Evolutionary conservation across 2,888 invertebrate species (phyloP).

Genomic region (Lamellibrachia columna): DNA sequence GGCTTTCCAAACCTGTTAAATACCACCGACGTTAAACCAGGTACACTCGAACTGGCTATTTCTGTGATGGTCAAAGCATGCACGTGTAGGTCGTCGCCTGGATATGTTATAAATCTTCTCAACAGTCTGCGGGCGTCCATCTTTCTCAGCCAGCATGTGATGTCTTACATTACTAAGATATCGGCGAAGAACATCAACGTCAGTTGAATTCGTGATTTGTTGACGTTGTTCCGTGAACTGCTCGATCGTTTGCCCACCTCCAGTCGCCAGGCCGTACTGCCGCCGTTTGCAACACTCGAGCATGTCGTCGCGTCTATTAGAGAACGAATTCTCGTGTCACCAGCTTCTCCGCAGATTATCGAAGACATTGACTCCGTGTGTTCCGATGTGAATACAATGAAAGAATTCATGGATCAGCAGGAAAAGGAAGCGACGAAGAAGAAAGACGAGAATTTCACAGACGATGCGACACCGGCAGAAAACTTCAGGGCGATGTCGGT

Average conservation of each 20-base stretch:
- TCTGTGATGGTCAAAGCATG: neutral
- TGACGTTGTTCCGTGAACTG: neutral
- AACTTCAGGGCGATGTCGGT: slow-evolving; percentile 30
- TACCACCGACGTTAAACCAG: neutral
- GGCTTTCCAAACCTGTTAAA: neutral
- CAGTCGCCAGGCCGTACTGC: neutral
- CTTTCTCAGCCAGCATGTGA: neutral
- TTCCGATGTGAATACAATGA: neutral
- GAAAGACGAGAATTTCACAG: neutral
- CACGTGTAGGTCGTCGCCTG: neutral
- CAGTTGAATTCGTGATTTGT: neutral
- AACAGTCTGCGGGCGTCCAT: neutral
- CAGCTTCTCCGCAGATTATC: neutral
- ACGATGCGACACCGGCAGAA: slow-evolving; percentile 24
- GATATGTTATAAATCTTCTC: neutral
- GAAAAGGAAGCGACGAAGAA: slow-evolving; percentile 19
- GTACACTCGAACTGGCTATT: neutral
- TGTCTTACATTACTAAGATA: neutral
- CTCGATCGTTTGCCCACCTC: neutral
- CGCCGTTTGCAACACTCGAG: neutral
- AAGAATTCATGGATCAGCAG: neutral
- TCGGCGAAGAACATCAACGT: neutral
- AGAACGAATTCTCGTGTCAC: neutral
- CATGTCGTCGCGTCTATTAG: neutral
- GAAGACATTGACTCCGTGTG: neutral